A percentile compares a stretch with the other conserved stretches of the same genome.
phyloP scores from a whole-genome alignment of 1,140 invertebrate species.

The Drosophila punjabiensis region DNA sequence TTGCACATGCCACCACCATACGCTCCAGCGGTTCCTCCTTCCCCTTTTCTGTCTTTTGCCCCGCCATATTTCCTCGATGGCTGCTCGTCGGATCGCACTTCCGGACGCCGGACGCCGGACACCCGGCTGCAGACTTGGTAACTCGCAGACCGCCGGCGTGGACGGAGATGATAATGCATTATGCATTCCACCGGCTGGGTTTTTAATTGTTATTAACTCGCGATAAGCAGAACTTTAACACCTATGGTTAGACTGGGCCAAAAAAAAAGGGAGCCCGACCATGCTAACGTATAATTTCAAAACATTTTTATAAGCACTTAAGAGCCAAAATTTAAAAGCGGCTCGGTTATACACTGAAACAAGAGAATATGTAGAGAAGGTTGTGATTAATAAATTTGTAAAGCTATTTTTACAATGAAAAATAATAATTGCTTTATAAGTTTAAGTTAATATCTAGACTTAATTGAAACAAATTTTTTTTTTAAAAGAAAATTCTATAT shows the following conservation, averaged over 20 bases:
- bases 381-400: not conserved
- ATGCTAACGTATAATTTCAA: constrained; percentile 70
- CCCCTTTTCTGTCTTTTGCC: not conserved
- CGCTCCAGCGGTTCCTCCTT: constrained; percentile 45
- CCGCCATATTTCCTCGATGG: constrained; percentile 57
- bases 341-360: constrained; percentile 31
- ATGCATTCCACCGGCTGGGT: constrained; percentile 63
- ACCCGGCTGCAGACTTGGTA: not conserved
- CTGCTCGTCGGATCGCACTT: constrained; percentile 62
- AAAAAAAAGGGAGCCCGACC: constrained; percentile 50
- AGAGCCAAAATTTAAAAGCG: constrained; percentile 41
- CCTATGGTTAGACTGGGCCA: constrained; percentile 41
- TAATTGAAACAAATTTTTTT: too few relatives aligned
- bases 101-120: constrained; percentile 55
- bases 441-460: too few relatives aligned
- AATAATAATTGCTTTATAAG: not conserved
- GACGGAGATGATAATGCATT: constrained; percentile 74
- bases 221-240: constrained; percentile 80
- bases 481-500: too few relatives aligned
- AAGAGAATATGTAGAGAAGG: constrained; percentile 4
- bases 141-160: constrained; percentile 49
- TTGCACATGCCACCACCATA: constrained; percentile 50
- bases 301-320: constrained; percentile 77
- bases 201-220: constrained; percentile 72
- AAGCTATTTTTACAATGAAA: too few relatives aligned